phyloP scores from a whole-genome alignment of 2,888 invertebrate genomes.

The Helleia helle region DNA sequence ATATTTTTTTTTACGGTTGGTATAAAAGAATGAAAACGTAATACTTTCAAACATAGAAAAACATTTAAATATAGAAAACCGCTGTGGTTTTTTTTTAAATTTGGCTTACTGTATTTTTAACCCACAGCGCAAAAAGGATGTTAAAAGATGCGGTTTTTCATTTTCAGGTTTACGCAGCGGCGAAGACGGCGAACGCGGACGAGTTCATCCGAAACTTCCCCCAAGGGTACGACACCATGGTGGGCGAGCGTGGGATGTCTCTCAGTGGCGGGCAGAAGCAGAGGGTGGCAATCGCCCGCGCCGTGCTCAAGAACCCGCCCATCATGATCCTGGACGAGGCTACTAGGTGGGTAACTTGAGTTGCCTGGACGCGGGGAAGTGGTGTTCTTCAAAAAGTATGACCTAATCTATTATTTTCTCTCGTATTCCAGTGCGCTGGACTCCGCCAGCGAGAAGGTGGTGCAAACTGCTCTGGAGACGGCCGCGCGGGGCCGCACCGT shows the following conservation, averaged over 20 bases:
- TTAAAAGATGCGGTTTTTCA: neutral
- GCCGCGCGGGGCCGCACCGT: constrained; percentile 91
- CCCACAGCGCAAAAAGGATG: too few species aligned
- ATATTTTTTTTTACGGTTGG: too few species aligned
- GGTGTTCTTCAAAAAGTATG: too few species aligned
- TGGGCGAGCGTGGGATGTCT: constrained; percentile 93
- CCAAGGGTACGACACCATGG: constrained; percentile 85
- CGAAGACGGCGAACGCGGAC: constrained; percentile 91
- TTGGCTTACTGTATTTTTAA: too few species aligned
- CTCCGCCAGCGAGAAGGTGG: constrained; percentile 92
- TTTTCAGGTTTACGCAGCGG: constrained; percentile 82
- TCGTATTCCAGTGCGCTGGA: constrained; percentile 84
- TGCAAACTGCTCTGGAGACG: constrained; percentile 90
- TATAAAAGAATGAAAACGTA: too few species aligned
- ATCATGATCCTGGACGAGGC: constrained; percentile 95
- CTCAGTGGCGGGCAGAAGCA: constrained; percentile 97
- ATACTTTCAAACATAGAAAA: too few species aligned
- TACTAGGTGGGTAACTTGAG: constrained; percentile 78
- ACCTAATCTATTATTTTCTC: too few species aligned
- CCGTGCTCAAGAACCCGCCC: constrained; percentile 91
- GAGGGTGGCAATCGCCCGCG: constrained; percentile 94
- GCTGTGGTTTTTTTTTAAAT: too few species aligned
- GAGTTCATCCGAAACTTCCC: constrained; percentile 91
- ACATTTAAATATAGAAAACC: too few species aligned
- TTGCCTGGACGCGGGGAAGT: too few species aligned